Percentiles rank a stretch among this genome's conserved stretches.
Evolutionary conservation across 2,797 vertebrate species (phyloP).

Genomic region (Pangasius macronema): DNA sequence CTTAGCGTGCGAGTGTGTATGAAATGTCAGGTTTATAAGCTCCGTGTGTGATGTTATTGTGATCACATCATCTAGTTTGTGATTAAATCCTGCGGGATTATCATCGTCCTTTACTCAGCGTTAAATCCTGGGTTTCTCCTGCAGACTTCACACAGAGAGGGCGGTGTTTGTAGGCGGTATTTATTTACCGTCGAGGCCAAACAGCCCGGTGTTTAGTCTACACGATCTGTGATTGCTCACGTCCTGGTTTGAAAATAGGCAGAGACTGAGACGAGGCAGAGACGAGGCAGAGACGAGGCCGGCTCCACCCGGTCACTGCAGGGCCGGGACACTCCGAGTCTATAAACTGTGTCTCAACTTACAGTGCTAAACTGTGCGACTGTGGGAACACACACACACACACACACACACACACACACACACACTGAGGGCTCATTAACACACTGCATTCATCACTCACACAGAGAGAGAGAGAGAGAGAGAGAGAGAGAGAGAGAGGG

Average conservation of each 20-base stretch:
- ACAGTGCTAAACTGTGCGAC: neutral
- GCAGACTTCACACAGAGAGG: neutral
- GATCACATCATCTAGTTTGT: neutral
- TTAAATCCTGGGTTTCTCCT: neutral
- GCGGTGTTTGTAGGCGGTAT: neutral
- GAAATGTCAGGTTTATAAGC: neutral
- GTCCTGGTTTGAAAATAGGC: neutral
- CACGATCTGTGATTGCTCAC: neutral
- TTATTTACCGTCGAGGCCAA: neutral
- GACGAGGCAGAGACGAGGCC: neutral
- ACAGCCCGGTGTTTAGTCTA: constrained; percentile 21
- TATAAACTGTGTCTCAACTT: neutral
- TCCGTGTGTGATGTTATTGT: neutral
- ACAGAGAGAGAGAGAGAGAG: neutral
- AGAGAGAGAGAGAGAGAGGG: neutral
- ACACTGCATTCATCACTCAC: neutral
- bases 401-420: neutral
- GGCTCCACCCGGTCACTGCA: neutral
- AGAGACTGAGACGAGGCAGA: neutral
- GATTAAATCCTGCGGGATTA: neutral
- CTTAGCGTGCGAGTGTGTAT: neutral
- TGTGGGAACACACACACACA: neutral
- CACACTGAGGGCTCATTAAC: neutral
- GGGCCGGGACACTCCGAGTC: neutral
- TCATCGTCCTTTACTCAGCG: neutral